Conservation (phyloP, 2,888 invertebrate genomes). For the Lepidocyrtoides sp. region DNA sequence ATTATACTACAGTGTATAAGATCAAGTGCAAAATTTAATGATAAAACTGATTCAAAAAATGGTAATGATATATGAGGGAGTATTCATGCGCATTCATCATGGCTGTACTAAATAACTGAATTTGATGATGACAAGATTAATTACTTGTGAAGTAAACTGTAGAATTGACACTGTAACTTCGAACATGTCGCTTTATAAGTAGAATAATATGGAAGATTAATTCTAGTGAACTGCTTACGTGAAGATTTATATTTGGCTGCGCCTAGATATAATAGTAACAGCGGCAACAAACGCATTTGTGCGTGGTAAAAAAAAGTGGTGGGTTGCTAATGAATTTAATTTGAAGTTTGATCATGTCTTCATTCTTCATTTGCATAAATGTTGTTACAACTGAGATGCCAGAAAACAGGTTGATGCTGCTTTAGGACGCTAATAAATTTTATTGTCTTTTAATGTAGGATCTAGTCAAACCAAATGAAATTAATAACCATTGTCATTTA, state of each 20-base stretch:
- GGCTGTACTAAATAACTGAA: conserved; percentile 41
- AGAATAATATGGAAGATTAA: conserved; percentile 42
- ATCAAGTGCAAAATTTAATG: background rate
- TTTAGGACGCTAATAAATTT: conserved; percentile 48
- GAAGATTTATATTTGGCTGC: conserved; percentile 30
- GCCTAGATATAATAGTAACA: background rate
- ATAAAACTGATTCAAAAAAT: background rate
- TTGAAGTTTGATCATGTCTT: conserved; percentile 63
- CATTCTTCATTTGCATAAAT: conserved; percentile 57
- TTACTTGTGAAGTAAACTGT: conserved; percentile 52
- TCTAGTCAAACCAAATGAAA: background rate
- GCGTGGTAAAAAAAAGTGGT: background rate
- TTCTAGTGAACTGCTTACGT: background rate
- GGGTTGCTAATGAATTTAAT: conserved; percentile 52
- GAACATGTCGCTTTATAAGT: conserved; percentile 36
- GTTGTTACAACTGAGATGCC: conserved; percentile 13
- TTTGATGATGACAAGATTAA: conserved; percentile 79
- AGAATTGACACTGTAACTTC: background rate
- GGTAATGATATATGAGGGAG: background rate
- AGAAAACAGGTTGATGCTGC: background rate
- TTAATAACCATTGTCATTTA: conserved; percentile 42
- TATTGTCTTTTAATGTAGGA: conserved; percentile 55
- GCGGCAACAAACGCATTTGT: background rate
- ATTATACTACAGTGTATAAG: too few relatives aligned
- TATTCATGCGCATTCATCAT: background rate